Base-by-base conservation (phyloP, 2,888 invertebrate genomes). In the Trissolcus brochymenae region DNA sequence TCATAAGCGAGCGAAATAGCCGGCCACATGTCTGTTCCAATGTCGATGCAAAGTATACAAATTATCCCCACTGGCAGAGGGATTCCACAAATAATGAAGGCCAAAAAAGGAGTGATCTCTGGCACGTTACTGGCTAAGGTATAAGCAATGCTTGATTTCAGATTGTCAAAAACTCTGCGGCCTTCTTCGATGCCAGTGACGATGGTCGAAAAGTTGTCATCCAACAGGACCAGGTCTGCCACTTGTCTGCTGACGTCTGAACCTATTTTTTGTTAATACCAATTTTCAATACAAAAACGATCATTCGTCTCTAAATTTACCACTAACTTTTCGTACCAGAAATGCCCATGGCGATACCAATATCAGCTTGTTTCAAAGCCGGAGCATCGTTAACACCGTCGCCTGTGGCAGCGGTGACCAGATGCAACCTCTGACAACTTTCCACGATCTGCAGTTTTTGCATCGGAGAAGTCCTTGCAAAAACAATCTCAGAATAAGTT, bases 341-440 rank as follows among this genome's bases (percentile, higher is more conserved):
- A 70, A 95, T 94, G n/a, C 95, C 95, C 94, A 95, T 95, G 0
- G 94, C 94, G 35, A 95, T 92, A 50, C 95, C 95, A 62, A 95
- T 94, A 80, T 96, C 95, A 2, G 96, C 96, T 86, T 94, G 93
- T 81, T 95, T 94, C 59, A 96, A 90, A 1, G 96, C 96, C 0
- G 96, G 96, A 0, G 95, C 95, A 85, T 96, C 96, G 84, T 96
- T 96, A 1, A 96, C 95, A 19, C 96, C 96, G 85, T 96, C 96
- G 0, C 96, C 96, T 74, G 93, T 94, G 0, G 96, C 96, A 11
- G 96, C 95, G 66, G 96, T 96, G 80, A 95, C 93, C 74, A 92
- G 93, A 16, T 94, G 94, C 57, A 92, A 90, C 59, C 94, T 90
- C 87, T 96, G 96, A 85, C 95, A 95, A 53, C 95, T 95, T 89